Conservation (phyloP, 1,140 invertebrate species). For the Neotoxoptera formosana region DNA sequence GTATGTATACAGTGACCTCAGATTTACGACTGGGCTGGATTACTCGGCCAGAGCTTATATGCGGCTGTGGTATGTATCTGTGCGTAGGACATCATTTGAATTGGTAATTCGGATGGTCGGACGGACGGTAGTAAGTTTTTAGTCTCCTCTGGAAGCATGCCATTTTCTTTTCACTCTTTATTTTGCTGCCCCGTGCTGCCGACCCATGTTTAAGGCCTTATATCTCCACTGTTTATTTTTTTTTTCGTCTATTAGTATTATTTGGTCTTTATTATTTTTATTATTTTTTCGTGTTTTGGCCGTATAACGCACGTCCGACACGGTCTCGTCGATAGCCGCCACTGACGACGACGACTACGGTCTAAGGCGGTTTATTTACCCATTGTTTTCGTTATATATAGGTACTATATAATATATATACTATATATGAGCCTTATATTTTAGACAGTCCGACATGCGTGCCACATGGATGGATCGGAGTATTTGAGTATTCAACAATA, state of each 20-base stretch:
- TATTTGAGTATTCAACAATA: background rate
- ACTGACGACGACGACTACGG: background rate
- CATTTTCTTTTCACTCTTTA: conserved; percentile 22
- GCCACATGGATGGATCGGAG: background rate
- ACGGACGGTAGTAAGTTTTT: background rate
- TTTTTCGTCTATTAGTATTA: background rate
- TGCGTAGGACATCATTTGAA: conserved; percentile 21
- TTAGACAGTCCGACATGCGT: background rate
- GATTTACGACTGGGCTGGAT: conserved; percentile 9
- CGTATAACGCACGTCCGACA: background rate
- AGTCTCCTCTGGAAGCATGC: conserved; percentile 11
- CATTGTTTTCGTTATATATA: background rate
- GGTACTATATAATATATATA: background rate
- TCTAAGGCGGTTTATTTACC: background rate
- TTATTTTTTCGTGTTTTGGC: background rate
- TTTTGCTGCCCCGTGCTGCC: background rate
- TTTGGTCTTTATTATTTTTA: background rate
- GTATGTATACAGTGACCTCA: background rate
- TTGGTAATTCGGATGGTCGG: conserved; percentile 22
- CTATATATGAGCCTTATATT: background rate
- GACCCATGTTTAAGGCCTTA: background rate
- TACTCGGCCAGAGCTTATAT: background rate
- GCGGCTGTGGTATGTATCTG: background rate
- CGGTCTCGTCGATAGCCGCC: background rate
- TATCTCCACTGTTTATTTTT: conserved; percentile 1